Evolutionary conservation across 53 echinoderm and acorn worm species (phyloP).

Genomic region (Hippasteria phrygiana): DNA sequence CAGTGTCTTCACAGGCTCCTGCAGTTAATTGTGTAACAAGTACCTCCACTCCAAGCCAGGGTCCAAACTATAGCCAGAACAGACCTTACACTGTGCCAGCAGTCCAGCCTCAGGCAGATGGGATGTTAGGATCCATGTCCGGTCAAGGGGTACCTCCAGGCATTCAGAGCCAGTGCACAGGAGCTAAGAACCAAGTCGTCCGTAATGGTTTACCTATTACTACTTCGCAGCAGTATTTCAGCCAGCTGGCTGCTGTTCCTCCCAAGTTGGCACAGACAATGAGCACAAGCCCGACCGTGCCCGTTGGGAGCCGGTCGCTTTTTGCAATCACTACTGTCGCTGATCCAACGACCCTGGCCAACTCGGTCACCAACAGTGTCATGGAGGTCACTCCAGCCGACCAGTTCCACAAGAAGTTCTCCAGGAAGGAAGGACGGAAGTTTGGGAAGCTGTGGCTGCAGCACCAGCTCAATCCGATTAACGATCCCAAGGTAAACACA

Average conservation of each 20-base stretch:
- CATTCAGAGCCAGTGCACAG: not conserved
- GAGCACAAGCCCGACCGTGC: not conserved
- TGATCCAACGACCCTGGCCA: not conserved
- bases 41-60: constrained; percentile 1
- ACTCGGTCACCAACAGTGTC: constrained; percentile 18
- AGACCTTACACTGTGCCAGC: not conserved
- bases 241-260: not conserved
- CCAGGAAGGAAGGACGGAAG: constrained; percentile 87
- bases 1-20: not conserved
- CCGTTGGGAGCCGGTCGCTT: not conserved
- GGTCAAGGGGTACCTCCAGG: constrained; percentile 24
- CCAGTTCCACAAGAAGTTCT: constrained; percentile 98
- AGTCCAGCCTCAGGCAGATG: not conserved
- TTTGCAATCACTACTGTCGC: not conserved
- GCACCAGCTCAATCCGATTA: constrained; percentile 58
- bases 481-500: constrained; percentile 21
- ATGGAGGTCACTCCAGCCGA: constrained; percentile 53
- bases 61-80: not conserved
- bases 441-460: constrained; percentile 80
- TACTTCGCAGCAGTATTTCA: not conserved
- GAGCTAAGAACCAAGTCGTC: not conserved
- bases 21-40: not conserved
- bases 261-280: not conserved
- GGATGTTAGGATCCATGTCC: constrained; percentile 6
- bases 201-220: not conserved